phyloP scores from a whole-genome alignment of 2,113 vertebrate genomes.

The Axis porcinus region DNA sequence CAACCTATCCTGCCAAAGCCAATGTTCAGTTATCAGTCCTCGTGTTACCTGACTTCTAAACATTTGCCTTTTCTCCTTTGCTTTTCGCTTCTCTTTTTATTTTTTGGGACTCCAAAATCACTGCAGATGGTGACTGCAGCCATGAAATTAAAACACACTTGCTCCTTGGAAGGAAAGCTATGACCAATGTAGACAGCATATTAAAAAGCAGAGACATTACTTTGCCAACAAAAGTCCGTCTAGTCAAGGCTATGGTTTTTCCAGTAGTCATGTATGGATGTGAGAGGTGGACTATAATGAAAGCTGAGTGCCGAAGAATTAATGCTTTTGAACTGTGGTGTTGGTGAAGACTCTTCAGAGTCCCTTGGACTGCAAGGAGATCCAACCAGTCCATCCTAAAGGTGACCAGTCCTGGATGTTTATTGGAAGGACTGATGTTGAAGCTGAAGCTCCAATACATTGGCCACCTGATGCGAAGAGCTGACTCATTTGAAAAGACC shows the following conservation, averaged over 20 bases:
- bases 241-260: background rate
- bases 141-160: background rate
- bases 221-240: fast-evolving
- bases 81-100: background rate
- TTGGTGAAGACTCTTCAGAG: background rate
- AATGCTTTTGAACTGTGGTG: background rate
- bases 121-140: background rate
- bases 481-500: background rate
- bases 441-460: background rate
- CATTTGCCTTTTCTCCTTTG: background rate
- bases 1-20: background rate
- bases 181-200: background rate
- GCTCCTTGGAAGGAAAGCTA: background rate
- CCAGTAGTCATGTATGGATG: background rate
- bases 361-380: background rate
- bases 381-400: background rate
- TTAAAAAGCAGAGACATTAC: background rate
- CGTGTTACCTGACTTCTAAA: background rate
- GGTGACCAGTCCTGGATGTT: background rate
- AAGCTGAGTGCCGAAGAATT: background rate
- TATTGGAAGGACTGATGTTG: background rate
- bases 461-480: background rate
- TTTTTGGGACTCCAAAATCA: background rate
- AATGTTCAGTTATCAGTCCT: background rate
- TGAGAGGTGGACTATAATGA: background rate